A percentile compares a stretch with the other conserved stretches of the same genome.
phyloP scores from a whole-genome alignment of 2,888 invertebrate species.

The Synergus itoensis region DNA sequence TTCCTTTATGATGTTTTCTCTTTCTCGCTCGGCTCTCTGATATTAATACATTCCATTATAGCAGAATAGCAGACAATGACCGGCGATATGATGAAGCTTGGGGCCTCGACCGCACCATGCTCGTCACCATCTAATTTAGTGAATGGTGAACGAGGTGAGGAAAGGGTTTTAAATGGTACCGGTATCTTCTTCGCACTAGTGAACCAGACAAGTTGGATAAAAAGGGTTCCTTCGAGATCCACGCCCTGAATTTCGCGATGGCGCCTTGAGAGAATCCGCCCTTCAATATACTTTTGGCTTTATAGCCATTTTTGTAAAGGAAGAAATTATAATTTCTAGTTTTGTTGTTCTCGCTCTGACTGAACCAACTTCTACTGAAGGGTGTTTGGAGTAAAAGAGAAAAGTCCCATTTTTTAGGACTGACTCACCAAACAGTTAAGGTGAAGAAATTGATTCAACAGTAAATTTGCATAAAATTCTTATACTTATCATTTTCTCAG shows the following conservation, averaged over 20 bases:
- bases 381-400: too few relatives aligned
- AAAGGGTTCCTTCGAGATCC: constrained; percentile 16
- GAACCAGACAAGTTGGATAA: constrained; percentile 7
- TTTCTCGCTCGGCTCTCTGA: constrained; percentile 65
- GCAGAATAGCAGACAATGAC: constrained; percentile 73
- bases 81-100: constrained; percentile 73
- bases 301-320: too few relatives aligned
- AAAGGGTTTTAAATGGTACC: constrained; percentile 23
- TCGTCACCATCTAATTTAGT: constrained; percentile 73
- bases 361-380: too few relatives aligned
- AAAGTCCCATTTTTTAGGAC: too few relatives aligned
- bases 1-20: constrained; percentile 51
- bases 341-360: too few relatives aligned
- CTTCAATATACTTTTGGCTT: too few relatives aligned
- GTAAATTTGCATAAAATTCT: too few relatives aligned
- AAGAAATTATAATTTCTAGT: too few relatives aligned
- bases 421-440: too few relatives aligned
- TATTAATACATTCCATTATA: constrained; percentile 77
- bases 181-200: not conserved
- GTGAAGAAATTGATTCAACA: too few relatives aligned
- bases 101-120: constrained; percentile 63
- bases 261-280: not conserved
- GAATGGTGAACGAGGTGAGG: constrained; percentile 20
- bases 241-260: constrained; percentile 18
- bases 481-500: too few relatives aligned